phyloP scores from a whole-genome alignment of 2,113 vertebrate species.

The Recurvirostra avosetta region DNA sequence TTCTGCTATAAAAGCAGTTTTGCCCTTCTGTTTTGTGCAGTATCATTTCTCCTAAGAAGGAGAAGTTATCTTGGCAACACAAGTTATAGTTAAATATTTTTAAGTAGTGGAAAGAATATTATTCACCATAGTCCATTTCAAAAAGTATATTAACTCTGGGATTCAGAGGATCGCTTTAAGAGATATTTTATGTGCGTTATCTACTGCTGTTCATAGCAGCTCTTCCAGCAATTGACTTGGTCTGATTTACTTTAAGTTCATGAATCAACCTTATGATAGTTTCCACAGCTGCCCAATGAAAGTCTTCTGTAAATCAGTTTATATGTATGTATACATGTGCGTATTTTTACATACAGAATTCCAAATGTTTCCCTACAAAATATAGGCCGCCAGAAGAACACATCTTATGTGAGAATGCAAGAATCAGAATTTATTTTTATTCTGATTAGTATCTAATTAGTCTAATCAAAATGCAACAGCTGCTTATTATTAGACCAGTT shows the following conservation, averaged over 20 bases:
- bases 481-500: neutral
- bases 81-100: constrained; percentile 1
- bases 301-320: constrained; percentile 8
- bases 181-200: neutral
- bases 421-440: neutral
- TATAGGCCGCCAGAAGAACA: neutral
- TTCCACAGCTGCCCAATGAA: neutral
- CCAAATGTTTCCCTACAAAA: neutral
- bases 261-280: constrained; percentile 14
- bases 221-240: neutral
- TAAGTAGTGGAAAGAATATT: neutral
- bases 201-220: neutral
- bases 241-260: constrained; percentile 27
- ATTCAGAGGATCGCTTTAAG: neutral
- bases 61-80: neutral
- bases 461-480: neutral
- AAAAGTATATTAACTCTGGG: neutral
- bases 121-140: neutral
- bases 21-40: neutral
- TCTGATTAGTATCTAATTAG: neutral
- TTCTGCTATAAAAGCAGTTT: neutral
- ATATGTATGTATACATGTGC: neutral
- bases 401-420: neutral
- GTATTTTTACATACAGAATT: neutral
- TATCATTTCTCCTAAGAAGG: neutral